Base-by-base conservation (phyloP, 2,113 vertebrate species). In the Pituophis catenifer region DNA sequence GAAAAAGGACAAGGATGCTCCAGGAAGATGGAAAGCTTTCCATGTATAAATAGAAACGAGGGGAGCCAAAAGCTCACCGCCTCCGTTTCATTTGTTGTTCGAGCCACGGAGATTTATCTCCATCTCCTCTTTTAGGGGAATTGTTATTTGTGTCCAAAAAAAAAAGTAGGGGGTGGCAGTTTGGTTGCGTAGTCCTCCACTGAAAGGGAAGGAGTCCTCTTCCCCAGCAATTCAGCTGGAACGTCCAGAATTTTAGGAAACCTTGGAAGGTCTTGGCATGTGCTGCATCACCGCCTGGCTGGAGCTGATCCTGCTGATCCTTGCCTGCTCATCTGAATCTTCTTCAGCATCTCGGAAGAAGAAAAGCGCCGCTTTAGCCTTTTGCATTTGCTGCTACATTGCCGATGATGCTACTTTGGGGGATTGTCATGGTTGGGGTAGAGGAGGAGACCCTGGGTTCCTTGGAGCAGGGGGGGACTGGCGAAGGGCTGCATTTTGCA, bases 21-120 rank as follows among this genome's bases (percentile, higher is more conserved):
- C 13, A 0, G 93, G 10, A 0, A 94, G 75, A 70, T 97, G 96
- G 93, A 94, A 93, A 13, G 96, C 97, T 0, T 94, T 97, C 24
- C 97, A 96, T 0, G 97, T 97, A 94, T 98, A 98, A 90, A 33
- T 11, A 21, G 6, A 9, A 5, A 1, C 0, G 19, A 23, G 26
- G 26, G 55, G 21, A 33, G n/a, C 7, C 58, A 24, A 21, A 53
- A 15, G 50, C 8, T 38, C 50, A 17, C 48, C 52, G 24, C 58
- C 85, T 29, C 94, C 62, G 75, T 90, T 91, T 86, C 6, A 54
- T 85, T 4, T 3, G 48, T 65, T 55, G n/a, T 93, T 17, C 58
- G 12, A 62, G 26, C 10, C 29, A 26, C 0, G 53, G 52, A n/a
- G 57, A 21, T 10, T 13, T 55, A 21, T 75, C 50, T 44, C n/a